Percentiles rank a stretch among this genome's conserved stretches.
These are phyloP conservation scores for Leucoptera coffeella DNA, from an alignment of 2,888 invertebrate species.

Conservation along the genomic window DNA sequence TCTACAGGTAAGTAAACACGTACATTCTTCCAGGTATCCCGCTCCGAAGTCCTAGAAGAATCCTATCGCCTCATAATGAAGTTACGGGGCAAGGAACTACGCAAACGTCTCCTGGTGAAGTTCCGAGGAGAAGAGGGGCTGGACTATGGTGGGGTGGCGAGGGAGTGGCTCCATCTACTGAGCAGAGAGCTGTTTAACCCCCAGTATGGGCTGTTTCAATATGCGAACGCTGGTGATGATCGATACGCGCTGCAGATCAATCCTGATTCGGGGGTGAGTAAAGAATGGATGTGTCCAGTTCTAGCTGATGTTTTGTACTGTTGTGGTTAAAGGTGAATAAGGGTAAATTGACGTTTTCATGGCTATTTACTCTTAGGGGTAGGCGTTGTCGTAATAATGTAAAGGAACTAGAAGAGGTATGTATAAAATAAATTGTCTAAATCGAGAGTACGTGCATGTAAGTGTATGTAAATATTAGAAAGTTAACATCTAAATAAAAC, in stretches of 20 bases:
- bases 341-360: too few relatives aligned
- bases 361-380: too few relatives aligned
- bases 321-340: too few relatives aligned
- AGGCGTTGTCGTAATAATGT: too few relatives aligned
- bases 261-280: slow-evolving; percentile 70
- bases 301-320: neutral
- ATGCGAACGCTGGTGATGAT: slow-evolving; percentile 89
- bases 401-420: too few relatives aligned
- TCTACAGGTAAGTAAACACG: too few relatives aligned
- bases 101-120: slow-evolving; percentile 92
- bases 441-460: too few relatives aligned
- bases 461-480: too few relatives aligned
- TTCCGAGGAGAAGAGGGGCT: slow-evolving; percentile 94
- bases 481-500: too few relatives aligned
- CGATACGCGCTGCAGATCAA: slow-evolving; percentile 95
- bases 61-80: slow-evolving; percentile 91
- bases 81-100: slow-evolving; percentile 91
- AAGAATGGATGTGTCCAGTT: too few relatives aligned
- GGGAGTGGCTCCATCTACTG: slow-evolving; percentile 92
- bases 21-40: slow-evolving; percentile 51
- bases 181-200: slow-evolving; percentile 96
- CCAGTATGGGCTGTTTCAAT: slow-evolving; percentile 94
- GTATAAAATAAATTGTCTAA: too few relatives aligned
- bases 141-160: slow-evolving; percentile 95
- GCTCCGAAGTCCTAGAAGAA: slow-evolving; percentile 71